Evolutionary conservation across 2,113 vertebrate species (phyloP).

Genomic region (Suricata suricatta): DNA sequence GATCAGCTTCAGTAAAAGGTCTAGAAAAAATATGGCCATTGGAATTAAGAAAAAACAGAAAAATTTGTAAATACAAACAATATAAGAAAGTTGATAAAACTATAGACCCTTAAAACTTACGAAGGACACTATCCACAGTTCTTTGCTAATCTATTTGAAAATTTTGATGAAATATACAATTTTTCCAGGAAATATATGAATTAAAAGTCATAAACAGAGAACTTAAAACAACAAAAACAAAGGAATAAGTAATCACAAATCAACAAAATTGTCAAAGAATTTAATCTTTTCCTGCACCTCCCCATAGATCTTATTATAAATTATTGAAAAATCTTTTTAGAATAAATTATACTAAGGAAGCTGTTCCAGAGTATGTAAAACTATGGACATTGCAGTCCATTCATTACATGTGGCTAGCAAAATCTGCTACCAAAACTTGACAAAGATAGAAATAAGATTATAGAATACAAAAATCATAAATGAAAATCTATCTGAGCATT

Average conservation of each 20-base stretch:
- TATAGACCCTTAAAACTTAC: background rate
- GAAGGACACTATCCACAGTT: background rate
- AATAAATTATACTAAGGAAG: background rate
- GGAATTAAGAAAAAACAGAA: slow-evolving; percentile 1
- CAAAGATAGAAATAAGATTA: background rate
- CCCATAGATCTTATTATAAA: background rate
- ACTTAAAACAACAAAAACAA: background rate
- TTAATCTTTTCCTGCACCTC: background rate
- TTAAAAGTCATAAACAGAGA: background rate
- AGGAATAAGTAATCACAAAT: background rate
- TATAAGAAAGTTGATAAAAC: background rate
- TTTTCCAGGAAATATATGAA: slow-evolving; percentile 21
- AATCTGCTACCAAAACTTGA: background rate
- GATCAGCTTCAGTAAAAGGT: background rate
- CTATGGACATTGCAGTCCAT: background rate
- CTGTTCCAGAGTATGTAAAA: background rate
- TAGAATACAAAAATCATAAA: background rate
- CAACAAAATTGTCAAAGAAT: background rate
- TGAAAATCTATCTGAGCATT: background rate
- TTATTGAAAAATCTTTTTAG: background rate
- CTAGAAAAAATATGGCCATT: background rate
- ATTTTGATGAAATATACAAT: background rate
- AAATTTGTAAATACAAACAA: background rate
- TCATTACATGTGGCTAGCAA: background rate
- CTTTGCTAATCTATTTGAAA: slow-evolving; percentile 23